phyloP scores from a whole-genome alignment of 2,888 invertebrate genomes.

The Eudemis profundana region DNA sequence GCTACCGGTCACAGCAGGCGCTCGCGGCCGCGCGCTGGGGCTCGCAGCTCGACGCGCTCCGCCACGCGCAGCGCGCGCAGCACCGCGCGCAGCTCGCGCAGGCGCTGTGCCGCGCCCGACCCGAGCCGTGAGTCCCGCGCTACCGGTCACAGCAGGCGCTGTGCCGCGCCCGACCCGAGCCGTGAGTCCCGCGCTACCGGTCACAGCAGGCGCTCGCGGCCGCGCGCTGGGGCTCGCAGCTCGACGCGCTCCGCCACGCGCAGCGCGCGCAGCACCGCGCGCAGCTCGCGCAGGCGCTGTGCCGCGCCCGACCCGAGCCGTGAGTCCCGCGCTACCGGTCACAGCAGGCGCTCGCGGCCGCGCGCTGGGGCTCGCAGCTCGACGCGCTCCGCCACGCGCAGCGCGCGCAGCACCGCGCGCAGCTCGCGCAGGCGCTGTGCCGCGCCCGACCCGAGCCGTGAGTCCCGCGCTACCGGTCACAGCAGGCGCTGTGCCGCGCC shows the following conservation, averaged over 20 bases:
- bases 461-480: no score
- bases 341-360: constrained; percentile 89
- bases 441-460: neutral
- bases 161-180: constrained; percentile 84
- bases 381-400: constrained; percentile 83
- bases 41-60: constrained; percentile 92
- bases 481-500: no score
- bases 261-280: constrained; percentile 52
- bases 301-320: constrained; percentile 74
- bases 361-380: constrained; percentile 90
- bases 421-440: neutral
- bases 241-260: no score
- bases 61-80: constrained; percentile 95
- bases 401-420: neutral
- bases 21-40: constrained; percentile 93
- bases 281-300: constrained; percentile 89
- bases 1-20: constrained; percentile 66
- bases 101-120: constrained; percentile 93
- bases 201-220: no score
- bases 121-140: constrained; percentile 93
- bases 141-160: constrained; percentile 87
- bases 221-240: no score
- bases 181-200: constrained; percentile 14
- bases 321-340: constrained; percentile 88
- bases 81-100: constrained; percentile 94